These are phyloP conservation scores for Campylomormyrus tamandua DNA, from an alignment of 2,113 vertebrate genomes.

Conservation along the genomic window DNA sequence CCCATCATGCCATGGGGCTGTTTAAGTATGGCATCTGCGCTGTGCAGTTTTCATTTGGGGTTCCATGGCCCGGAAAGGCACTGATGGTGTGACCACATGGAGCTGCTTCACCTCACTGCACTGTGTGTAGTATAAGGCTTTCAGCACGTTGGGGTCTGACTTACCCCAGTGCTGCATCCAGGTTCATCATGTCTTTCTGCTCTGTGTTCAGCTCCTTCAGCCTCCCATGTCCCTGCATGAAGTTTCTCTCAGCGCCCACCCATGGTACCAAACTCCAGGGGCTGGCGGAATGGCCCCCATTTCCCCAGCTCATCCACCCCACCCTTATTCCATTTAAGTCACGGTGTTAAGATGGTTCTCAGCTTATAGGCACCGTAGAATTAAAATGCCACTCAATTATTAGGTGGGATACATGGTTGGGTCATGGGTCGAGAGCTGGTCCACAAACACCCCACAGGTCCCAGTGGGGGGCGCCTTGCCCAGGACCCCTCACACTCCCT, in stretches of 20 bases:
- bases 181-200: not conserved
- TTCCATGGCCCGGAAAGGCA: too few species aligned
- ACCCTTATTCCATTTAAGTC: not conserved
- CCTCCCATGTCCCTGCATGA: not conserved
- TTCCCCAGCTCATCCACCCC: not conserved
- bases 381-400: not conserved
- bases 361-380: not conserved
- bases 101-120: not conserved
- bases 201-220: not conserved
- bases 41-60: not conserved
- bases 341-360: not conserved
- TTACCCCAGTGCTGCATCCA: not conserved
- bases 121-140: not conserved
- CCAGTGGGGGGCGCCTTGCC: not conserved
- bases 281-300: too few species aligned
- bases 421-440: not conserved
- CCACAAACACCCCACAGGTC: not conserved
- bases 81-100: not conserved
- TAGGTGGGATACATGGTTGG: not conserved
- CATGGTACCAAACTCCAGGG: not conserved
- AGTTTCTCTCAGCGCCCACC: not conserved
- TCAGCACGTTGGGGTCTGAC: not conserved
- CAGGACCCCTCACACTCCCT: not conserved
- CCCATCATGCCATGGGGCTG: constrained; percentile 8
- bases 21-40: not conserved